A percentile compares a stretch with the other conserved stretches of the same genome.
Evolutionary conservation across 2,888 invertebrate genomes (phyloP).

Genomic region (Limulus polyphemus): DNA sequence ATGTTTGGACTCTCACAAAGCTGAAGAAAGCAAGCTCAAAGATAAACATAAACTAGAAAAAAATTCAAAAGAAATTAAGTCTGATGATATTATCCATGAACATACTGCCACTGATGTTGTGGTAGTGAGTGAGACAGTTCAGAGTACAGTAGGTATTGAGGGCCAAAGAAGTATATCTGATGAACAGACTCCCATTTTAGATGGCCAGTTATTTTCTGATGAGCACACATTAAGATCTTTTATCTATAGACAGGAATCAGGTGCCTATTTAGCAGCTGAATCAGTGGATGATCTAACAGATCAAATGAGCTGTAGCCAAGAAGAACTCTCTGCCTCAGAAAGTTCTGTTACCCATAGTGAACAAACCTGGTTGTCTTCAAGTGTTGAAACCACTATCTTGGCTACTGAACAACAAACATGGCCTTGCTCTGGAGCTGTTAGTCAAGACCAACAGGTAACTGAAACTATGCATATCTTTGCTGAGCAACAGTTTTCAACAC

Average conservation of each 20-base stretch:
- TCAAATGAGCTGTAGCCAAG: conserved; percentile 4
- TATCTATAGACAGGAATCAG: no score
- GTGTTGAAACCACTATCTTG: conserved; percentile 24
- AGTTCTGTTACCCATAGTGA: conserved; percentile 24
- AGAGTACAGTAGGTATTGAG: neutral
- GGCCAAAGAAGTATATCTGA: neutral
- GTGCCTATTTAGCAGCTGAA: no score
- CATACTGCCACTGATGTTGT: no score
- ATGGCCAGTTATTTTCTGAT: neutral
- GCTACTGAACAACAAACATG: conserved; percentile 9
- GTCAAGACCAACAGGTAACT: no score
- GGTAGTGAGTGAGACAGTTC: neutral
- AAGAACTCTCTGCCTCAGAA: conserved; percentile 23
- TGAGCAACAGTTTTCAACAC: no score
- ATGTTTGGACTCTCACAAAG: no score
- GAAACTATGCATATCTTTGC: no score
- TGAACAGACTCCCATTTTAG: neutral
- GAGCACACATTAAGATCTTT: neutral
- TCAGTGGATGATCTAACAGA: neutral
- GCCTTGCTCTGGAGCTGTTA: no score
- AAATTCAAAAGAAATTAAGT: neutral
- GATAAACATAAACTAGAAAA: no score
- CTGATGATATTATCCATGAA: neutral
- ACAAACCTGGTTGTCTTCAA: conserved; percentile 27
- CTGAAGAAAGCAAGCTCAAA: no score